phyloP scores from a whole-genome alignment of 1,140 invertebrate species.

The Mesaphorura yosii region DNA sequence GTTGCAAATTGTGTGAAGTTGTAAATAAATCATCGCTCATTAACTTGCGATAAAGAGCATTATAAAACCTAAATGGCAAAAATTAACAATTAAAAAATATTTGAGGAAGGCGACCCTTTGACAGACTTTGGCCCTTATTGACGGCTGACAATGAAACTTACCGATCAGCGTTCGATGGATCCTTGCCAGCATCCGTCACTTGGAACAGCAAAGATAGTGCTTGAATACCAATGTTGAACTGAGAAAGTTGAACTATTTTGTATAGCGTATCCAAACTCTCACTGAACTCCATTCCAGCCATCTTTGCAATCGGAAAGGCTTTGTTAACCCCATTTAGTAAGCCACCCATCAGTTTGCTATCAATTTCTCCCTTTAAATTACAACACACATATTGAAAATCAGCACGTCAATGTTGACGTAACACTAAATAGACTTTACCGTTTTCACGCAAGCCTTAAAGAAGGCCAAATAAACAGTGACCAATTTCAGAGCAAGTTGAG shows the following conservation, averaged over 20 bases:
- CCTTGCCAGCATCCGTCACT: constrained; percentile 50
- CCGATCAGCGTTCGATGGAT: constrained; percentile 38
- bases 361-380: constrained; percentile 62
- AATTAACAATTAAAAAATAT: background rate
- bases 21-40: constrained; percentile 59
- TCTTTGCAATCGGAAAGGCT: constrained; percentile 65
- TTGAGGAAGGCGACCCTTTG: background rate
- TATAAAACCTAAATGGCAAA: constrained; percentile 57
- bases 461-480: constrained; percentile 90
- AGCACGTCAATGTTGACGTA: background rate
- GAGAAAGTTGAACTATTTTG: constrained; percentile 70
- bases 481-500: constrained; percentile 62
- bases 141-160: no score
- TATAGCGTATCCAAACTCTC: constrained; percentile 75
- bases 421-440: constrained; percentile 36
- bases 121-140: background rate
- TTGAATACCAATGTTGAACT: constrained; percentile 72
- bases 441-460: constrained; percentile 83
- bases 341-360: constrained; percentile 81
- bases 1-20: constrained; percentile 62
- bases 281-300: constrained; percentile 42
- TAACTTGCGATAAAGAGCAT: constrained; percentile 77
- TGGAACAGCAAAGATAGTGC: constrained; percentile 77
- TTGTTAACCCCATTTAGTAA: constrained; percentile 78
- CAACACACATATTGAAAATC: background rate